Evolutionary conservation across 1,140 invertebrate species (phyloP).

Genomic region (Pteromalus puparum): DNA sequence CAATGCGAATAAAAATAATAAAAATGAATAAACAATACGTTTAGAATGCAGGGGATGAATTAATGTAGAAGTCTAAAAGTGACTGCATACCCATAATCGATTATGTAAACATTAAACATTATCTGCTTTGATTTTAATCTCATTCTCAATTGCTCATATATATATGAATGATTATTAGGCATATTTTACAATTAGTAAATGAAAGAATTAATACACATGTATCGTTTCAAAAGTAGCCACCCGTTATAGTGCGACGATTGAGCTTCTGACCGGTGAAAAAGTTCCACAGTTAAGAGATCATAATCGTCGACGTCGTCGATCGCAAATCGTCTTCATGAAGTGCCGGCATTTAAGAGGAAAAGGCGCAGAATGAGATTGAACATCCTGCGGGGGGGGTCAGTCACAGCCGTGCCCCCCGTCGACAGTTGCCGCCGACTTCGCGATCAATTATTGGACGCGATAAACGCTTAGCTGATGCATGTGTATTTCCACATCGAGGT

Average conservation of each 20-base stretch:
- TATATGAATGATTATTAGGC: no score
- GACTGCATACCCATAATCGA: no score
- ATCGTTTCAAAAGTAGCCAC: neutral
- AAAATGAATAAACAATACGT: no score
- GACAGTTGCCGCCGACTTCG: neutral
- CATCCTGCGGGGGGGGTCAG: neutral
- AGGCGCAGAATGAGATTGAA: neutral
- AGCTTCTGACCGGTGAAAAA: constrained; percentile 33
- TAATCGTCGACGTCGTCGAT: neutral
- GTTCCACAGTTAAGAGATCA: constrained; percentile 18
- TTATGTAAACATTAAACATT: no score
- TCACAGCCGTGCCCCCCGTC: neutral
- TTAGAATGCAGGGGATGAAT: no score
- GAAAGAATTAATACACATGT: neutral
- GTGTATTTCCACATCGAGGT: constrained; percentile 29
- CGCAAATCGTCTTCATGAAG: neutral
- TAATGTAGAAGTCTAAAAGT: no score
- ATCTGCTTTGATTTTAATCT: no score
- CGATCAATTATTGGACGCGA: constrained; percentile 13
- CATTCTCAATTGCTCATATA: no score
- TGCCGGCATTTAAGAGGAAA: constrained; percentile 8
- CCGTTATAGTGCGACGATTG: neutral
- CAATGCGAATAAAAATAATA: no score
- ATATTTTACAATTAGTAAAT: neutral
- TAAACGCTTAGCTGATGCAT: neutral